phyloP scores from a whole-genome alignment of 2,113 vertebrate genomes.

The Sapayoa aenigma region DNA sequence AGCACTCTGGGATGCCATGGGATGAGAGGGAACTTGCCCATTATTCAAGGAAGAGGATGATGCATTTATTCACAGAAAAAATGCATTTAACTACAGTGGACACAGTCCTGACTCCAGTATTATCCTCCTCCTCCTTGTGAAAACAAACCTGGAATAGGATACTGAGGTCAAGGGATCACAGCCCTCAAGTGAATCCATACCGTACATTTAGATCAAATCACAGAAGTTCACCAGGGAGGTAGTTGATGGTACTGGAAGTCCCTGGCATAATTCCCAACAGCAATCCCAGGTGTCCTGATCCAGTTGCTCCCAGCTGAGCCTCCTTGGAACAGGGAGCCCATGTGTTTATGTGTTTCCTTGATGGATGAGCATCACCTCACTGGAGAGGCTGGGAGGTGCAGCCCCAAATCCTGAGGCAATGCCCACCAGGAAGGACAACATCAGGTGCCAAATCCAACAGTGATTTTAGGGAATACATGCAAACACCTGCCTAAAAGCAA shows the following conservation, averaged over 20 bases:
- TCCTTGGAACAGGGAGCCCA: neutral
- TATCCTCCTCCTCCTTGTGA: neutral
- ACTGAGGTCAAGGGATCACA: neutral
- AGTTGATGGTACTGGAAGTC: neutral
- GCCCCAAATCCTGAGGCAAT: neutral
- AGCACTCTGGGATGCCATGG: neutral
- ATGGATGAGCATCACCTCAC: neutral
- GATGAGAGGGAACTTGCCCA: neutral
- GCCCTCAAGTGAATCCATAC: neutral
- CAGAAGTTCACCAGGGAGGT: neutral
- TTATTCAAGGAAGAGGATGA: neutral
- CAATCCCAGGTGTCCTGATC: neutral
- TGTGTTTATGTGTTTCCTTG: fast-evolving
- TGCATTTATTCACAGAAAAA: neutral
- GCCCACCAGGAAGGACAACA: neutral
- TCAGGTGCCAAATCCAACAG: neutral
- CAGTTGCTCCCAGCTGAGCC: neutral
- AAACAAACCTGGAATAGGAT: neutral
- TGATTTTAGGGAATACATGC: neutral
- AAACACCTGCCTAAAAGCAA: neutral
- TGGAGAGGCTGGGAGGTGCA: neutral
- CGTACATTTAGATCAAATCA: neutral
- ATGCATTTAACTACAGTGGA: neutral
- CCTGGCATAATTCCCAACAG: neutral
- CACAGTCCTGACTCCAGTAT: neutral